These are phyloP conservation scores for Limanda limanda DNA, from an alignment of 2,113 vertebrate species.

Conservation along the genomic window DNA sequence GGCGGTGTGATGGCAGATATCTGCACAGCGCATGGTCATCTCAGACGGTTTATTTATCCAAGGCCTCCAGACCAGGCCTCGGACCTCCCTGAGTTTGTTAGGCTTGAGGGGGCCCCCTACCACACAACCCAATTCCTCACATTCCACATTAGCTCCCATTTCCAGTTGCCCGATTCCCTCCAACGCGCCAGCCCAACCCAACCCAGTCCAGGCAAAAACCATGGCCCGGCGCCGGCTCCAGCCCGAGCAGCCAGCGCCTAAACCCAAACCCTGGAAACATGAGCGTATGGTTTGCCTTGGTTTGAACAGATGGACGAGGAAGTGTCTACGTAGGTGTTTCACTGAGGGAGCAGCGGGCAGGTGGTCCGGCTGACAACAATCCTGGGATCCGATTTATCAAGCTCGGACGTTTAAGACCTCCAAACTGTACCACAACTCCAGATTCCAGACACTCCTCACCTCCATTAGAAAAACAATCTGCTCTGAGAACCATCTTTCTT, in stretches of 20 bases:
- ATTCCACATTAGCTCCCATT: constrained; percentile 87
- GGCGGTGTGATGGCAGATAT: constrained; percentile 84
- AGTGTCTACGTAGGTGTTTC: not conserved
- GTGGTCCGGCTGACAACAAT: not conserved
- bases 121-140: constrained; percentile 85
- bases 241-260: too few relatives aligned
- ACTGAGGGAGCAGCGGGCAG: not conserved
- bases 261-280: not conserved
- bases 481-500: constrained; percentile 27
- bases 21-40: constrained; percentile 86
- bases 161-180: constrained; percentile 83
- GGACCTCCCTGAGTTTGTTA: constrained; percentile 91
- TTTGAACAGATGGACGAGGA: constrained; percentile 16
- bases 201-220: constrained; percentile 42
- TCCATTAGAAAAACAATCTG: constrained; percentile 31
- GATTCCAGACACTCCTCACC: constrained; percentile 22
- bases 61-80: constrained; percentile 84
- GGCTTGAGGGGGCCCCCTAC: constrained; percentile 85
- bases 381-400: not conserved
- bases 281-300: not conserved
- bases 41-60: constrained; percentile 87
- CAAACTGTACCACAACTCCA: too few relatives aligned
- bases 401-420: too few relatives aligned
- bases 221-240: not conserved
- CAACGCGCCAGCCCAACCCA: constrained; percentile 64